Percentiles rank a stretch among this genome's conserved stretches.
phyloP scores from a whole-genome alignment of 2,797 vertebrate species.

The Coregonus sp. region DNA sequence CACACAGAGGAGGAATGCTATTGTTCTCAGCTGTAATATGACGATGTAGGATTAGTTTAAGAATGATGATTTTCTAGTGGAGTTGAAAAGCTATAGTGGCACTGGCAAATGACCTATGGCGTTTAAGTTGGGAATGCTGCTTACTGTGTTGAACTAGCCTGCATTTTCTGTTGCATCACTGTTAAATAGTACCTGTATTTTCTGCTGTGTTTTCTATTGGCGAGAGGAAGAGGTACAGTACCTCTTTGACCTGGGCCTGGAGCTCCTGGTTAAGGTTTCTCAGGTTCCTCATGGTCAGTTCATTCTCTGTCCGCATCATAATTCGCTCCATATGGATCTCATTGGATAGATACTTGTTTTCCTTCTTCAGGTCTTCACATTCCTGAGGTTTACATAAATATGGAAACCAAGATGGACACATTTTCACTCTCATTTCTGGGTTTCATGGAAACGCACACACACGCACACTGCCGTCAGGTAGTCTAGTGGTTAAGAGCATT shows the following conservation, averaged over 20 bases:
- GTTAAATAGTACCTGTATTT: background rate
- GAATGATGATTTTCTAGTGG: too few relatives aligned
- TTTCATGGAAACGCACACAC: background rate
- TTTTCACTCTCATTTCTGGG: background rate
- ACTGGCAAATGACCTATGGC: background rate
- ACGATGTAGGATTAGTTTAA: too few relatives aligned
- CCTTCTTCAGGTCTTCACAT: constrained; percentile 81
- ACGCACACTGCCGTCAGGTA: background rate
- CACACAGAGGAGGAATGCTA: background rate
- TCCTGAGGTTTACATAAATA: constrained; percentile 62
- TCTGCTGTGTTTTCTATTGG: background rate
- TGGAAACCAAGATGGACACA: background rate
- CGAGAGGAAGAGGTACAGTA: constrained; percentile 34
- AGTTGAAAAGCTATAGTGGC: too few relatives aligned
- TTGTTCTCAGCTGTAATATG: background rate
- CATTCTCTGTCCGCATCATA: constrained; percentile 79
- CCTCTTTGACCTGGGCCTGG: constrained; percentile 79
- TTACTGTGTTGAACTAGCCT: too few relatives aligned
- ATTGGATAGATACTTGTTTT: constrained; percentile 79
- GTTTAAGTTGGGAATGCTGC: background rate
- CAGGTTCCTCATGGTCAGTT: constrained; percentile 81
- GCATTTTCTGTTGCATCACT: background rate
- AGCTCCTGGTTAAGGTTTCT: constrained; percentile 81
- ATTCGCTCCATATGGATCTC: constrained; percentile 84
- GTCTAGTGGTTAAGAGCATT: background rate